Evolutionary conservation across 2,888 invertebrate species (phyloP).

Genomic region (Theretra japonica): DNA sequence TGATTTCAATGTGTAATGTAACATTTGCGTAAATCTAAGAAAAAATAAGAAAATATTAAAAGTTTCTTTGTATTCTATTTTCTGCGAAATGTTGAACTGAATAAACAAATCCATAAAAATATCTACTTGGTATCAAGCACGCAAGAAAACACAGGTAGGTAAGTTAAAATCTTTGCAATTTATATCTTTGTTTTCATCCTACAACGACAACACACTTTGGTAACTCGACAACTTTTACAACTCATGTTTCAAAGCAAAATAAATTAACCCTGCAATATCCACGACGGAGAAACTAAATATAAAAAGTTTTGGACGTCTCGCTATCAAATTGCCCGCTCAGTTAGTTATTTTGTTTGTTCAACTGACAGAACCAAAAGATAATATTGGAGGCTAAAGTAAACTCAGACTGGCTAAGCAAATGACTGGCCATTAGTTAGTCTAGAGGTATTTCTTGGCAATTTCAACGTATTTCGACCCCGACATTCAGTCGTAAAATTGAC

Average conservation of each 20-base stretch:
- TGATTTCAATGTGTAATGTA: too few species aligned
- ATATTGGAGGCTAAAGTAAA: slow-evolving; percentile 3
- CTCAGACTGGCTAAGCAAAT: slow-evolving; percentile 3
- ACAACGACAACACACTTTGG: not conserved
- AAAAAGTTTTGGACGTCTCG: slow-evolving; percentile 1
- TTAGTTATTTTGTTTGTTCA: slow-evolving; percentile 9
- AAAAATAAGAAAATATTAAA: too few species aligned
- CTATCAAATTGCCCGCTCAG: slow-evolving; percentile 5
- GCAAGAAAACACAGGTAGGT: not conserved
- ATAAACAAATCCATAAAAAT: too few species aligned
- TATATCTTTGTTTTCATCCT: slow-evolving; percentile 7
- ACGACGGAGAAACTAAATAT: not conserved
- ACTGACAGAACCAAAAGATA: not conserved
- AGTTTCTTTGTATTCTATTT: too few species aligned
- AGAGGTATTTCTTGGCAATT: slow-evolving; percentile 1
- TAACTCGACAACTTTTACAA: not conserved
- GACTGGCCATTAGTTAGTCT: slow-evolving; percentile 10
- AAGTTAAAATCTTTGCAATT: not conserved
- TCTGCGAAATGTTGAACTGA: too few species aligned
- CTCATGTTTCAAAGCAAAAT: not conserved
- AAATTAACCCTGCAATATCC: not conserved
- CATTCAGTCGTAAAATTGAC: slow-evolving; percentile 2
- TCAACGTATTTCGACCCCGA: slow-evolving; percentile 7
- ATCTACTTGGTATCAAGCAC: not conserved
- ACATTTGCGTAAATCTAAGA: too few species aligned